These are phyloP conservation scores for Kryphioiulus occultus DNA, from an alignment of 2,888 invertebrate genomes.

Conservation along the genomic window DNA sequence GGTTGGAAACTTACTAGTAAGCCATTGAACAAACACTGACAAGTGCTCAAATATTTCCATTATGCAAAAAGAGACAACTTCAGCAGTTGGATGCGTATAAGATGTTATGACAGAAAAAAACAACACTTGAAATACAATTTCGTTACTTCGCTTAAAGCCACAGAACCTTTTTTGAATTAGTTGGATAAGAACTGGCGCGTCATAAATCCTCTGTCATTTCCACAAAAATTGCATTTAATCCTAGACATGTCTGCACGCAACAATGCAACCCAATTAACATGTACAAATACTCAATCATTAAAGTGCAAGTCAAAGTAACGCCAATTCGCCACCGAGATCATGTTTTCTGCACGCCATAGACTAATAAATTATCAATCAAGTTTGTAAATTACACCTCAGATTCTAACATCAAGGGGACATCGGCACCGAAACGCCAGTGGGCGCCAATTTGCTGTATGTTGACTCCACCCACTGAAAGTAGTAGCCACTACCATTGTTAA, in stretches of 20 bases:
- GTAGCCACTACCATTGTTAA: background rate
- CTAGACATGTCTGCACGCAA: background rate
- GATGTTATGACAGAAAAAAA: background rate
- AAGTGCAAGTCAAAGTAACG: background rate
- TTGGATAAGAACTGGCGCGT: no score
- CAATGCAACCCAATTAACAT: background rate
- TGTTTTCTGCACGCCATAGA: background rate
- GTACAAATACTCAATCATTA: background rate
- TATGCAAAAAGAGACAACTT: background rate
- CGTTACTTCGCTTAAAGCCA: no score
- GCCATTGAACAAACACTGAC: slow-evolving; percentile 23
- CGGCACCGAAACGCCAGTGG: background rate
- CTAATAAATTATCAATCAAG: slow-evolving; percentile 33
- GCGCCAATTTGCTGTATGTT: background rate
- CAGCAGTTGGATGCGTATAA: background rate
- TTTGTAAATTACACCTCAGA: background rate
- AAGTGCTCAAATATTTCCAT: background rate
- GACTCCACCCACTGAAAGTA: background rate
- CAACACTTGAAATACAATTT: no score
- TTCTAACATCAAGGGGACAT: background rate
- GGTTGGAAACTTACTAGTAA: background rate
- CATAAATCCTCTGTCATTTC: background rate
- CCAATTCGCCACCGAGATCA: background rate
- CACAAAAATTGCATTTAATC: background rate
- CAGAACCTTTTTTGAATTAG: no score